Evolutionary conservation across 2,888 invertebrate species (phyloP).

Genomic region (Lycaena phlaeas): DNA sequence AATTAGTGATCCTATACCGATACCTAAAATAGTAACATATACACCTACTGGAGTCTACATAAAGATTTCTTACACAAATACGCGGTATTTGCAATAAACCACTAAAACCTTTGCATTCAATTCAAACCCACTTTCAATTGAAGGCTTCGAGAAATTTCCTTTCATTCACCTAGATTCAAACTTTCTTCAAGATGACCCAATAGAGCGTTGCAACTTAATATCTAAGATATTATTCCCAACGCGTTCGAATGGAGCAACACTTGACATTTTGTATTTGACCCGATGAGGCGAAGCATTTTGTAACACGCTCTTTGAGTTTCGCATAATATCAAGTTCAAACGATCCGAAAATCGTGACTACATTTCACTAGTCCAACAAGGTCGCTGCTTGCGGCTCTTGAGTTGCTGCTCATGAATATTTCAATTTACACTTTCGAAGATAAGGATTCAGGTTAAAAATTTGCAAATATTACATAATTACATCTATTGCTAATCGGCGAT

Average conservation of each 20-base stretch:
- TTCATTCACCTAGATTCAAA: too few species aligned
- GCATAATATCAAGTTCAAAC: conserved; percentile 11
- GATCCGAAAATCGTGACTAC: conserved; percentile 6
- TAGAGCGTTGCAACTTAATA: conserved; percentile 4
- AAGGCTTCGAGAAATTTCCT: too few species aligned
- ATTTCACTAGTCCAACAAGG: conserved; percentile 7
- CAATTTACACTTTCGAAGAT: neutral
- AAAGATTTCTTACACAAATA: too few species aligned
- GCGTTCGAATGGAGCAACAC: conserved; percentile 6
- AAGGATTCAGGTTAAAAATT: too few species aligned
- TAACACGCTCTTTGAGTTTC: conserved; percentile 9
- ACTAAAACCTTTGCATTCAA: too few species aligned
- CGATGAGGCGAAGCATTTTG: conserved; percentile 9
- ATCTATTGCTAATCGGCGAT: too few species aligned
- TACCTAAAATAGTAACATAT: too few species aligned
- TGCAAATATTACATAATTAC: too few species aligned
- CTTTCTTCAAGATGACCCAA: neutral
- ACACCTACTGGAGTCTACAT: too few species aligned
- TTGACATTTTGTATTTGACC: conserved; percentile 12
- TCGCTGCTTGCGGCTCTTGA: neutral
- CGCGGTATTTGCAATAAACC: too few species aligned
- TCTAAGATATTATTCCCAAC: conserved; percentile 8
- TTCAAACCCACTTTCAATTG: too few species aligned
- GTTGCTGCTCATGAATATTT: neutral
- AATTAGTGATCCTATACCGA: too few species aligned